A percentile compares a stretch with the other conserved stretches of the same genome.
These are phyloP conservation scores for Drosophila santomea DNA, from an alignment of 1,140 invertebrate species.

Conservation along the genomic window DNA sequence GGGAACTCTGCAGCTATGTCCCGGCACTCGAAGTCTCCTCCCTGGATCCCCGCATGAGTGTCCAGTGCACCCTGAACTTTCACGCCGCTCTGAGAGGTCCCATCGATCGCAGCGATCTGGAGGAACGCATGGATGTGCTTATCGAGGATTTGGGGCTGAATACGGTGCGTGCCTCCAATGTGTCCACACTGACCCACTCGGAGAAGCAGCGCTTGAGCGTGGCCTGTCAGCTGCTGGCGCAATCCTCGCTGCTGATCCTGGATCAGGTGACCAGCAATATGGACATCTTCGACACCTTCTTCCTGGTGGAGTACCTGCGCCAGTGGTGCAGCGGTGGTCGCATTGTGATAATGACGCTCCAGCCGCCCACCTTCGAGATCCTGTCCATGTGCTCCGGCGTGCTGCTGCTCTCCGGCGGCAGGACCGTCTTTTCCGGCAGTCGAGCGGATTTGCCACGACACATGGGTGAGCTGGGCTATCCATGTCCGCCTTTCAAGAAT, in stretches of 20 bases:
- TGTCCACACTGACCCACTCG: slow-evolving; percentile 92
- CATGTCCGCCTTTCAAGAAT: slow-evolving; percentile 97
- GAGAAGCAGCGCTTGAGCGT: slow-evolving; percentile 94
- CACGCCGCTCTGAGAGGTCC: slow-evolving; percentile 90
- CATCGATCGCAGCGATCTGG: slow-evolving; percentile 87
- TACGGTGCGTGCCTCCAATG: slow-evolving; percentile 92
- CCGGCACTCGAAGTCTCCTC: slow-evolving; percentile 78
- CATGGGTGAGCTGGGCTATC: slow-evolving; percentile 96
- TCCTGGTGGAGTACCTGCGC: slow-evolving; percentile 95
- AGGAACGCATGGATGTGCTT: slow-evolving; percentile 91
- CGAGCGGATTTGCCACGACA: slow-evolving; percentile 95
- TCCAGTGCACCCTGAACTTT: slow-evolving; percentile 92
- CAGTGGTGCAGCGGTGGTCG: slow-evolving; percentile 95
- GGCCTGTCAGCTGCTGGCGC: slow-evolving; percentile 93
- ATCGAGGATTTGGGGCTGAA: slow-evolving; percentile 96
- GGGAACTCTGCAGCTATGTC: slow-evolving; percentile 85
- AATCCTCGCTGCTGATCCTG: slow-evolving; percentile 93
- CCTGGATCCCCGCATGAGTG: slow-evolving; percentile 90
- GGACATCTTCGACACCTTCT: slow-evolving; percentile 98
- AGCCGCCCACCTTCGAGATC: slow-evolving; percentile 97
- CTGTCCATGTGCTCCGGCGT: slow-evolving; percentile 96
- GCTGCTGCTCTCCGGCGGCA: slow-evolving; percentile 93
- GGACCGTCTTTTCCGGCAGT: slow-evolving; percentile 95
- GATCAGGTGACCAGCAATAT: slow-evolving; percentile 96
- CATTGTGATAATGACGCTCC: slow-evolving; percentile 95